phyloP scores from a whole-genome alignment of 2,797 vertebrate genomes.

The Acipenser transmontanus region DNA sequence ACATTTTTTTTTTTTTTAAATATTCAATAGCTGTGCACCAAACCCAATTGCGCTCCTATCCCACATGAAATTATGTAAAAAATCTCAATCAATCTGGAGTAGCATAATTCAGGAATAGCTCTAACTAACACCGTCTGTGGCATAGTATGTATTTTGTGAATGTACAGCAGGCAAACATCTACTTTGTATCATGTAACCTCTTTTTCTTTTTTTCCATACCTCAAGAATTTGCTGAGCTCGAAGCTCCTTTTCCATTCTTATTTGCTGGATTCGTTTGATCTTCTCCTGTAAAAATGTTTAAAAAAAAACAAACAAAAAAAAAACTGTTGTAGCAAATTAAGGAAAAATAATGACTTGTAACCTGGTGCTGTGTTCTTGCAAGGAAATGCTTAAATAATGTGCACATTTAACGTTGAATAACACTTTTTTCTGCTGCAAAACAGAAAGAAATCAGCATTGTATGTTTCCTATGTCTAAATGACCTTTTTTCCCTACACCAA shows the following conservation, averaged over 20 bases:
- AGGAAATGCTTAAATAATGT: slow-evolving; percentile 13
- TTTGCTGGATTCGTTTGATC: slow-evolving; percentile 92
- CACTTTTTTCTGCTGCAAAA: no score
- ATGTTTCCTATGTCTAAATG: no score
- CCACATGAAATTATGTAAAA: slow-evolving; percentile 66
- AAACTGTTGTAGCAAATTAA: background rate
- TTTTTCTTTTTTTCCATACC: slow-evolving; percentile 63
- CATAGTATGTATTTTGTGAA: slow-evolving; percentile 54
- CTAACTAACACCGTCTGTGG: slow-evolving; percentile 44
- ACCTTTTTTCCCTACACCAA: no score
- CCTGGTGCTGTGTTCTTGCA: slow-evolving; percentile 42
- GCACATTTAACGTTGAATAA: no score
- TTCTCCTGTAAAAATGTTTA: slow-evolving; percentile 70
- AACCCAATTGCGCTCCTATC: slow-evolving; percentile 75
- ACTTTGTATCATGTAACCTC: slow-evolving; percentile 45
- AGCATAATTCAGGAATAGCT: slow-evolving; percentile 59
- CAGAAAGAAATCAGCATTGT: no score
- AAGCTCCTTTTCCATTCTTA: slow-evolving; percentile 92
- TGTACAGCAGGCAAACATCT: slow-evolving; percentile 26
- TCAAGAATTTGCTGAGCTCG: slow-evolving; percentile 92
- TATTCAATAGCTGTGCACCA: slow-evolving; percentile 70
- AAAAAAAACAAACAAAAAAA: slow-evolving; percentile 39
- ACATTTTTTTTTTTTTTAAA: slow-evolving; percentile 38
- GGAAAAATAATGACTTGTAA: slow-evolving; percentile 42
- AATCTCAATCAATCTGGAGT: slow-evolving; percentile 54